Conservation (phyloP, 2,797 vertebrate genomes). For the Tadarida brasiliensis region DNA sequence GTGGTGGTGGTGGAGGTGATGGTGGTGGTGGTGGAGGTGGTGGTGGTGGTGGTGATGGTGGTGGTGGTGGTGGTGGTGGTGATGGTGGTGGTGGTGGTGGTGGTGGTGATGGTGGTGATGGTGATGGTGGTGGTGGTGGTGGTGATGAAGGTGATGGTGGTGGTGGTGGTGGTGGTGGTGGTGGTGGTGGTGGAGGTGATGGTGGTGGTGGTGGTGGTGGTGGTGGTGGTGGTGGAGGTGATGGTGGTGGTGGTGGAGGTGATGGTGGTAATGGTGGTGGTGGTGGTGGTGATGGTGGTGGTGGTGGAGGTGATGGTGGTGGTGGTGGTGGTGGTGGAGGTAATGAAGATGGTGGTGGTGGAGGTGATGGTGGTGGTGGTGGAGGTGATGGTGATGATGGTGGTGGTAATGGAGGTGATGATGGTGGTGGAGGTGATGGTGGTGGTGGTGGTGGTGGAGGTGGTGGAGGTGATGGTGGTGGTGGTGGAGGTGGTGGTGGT, state of each 20-base stretch:
- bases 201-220: not conserved
- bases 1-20: not conserved
- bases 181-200: rapidly evolving
- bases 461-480: not conserved
- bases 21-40: not conserved
- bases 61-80: rapidly evolving
- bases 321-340: not conserved
- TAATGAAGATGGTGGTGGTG: not conserved
- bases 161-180: rapidly evolving
- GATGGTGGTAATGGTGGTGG: no score
- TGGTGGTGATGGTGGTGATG: rapidly evolving
- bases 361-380: rapidly evolving
- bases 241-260: no score
- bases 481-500: not conserved
- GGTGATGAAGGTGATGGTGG: rapidly evolving
- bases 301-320: not conserved
- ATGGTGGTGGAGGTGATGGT: rapidly evolving
- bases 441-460: rapidly evolving
- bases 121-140: rapidly evolving
- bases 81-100: rapidly evolving
- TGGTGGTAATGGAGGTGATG: not conserved
- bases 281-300: no score
- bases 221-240: no score
- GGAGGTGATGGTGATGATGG: rapidly evolving
- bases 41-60: rapidly evolving